Conservation (phyloP, 2,113 vertebrate genomes). For the Rhodinocichla rosea region DNA sequence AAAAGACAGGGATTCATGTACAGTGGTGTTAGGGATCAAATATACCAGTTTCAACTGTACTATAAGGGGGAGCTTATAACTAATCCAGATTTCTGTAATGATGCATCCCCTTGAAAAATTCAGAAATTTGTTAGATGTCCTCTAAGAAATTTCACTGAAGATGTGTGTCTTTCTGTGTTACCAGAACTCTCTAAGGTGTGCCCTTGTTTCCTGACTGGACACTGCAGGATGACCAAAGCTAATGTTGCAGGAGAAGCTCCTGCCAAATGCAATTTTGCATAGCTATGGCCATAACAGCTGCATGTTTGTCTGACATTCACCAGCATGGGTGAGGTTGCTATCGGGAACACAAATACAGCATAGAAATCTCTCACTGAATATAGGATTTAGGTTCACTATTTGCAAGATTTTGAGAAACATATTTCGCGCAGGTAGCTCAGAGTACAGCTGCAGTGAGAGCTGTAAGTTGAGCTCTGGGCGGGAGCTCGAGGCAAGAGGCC, state of each 20-base stretch:
- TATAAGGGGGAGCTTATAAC: background rate
- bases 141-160: background rate
- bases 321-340: background rate
- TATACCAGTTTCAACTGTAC: background rate
- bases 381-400: background rate
- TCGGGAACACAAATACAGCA: background rate
- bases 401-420: background rate
- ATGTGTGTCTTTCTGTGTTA: background rate
- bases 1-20: background rate
- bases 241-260: background rate
- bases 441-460: background rate
- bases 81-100: background rate
- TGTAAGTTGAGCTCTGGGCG: background rate
- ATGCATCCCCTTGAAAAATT: background rate
- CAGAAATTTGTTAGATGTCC: background rate
- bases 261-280: background rate
- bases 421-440: accelerated
- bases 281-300: background rate
- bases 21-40: background rate
- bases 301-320: background rate
- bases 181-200: background rate
- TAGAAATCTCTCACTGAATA: background rate
- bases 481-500: accelerated
- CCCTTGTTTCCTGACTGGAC: background rate
- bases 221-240: background rate